Evolutionary conservation across 2,888 invertebrate species (phyloP), one percentile per base, ranked within the genome.

Genomic region (Tortrix viridana): DNA sequence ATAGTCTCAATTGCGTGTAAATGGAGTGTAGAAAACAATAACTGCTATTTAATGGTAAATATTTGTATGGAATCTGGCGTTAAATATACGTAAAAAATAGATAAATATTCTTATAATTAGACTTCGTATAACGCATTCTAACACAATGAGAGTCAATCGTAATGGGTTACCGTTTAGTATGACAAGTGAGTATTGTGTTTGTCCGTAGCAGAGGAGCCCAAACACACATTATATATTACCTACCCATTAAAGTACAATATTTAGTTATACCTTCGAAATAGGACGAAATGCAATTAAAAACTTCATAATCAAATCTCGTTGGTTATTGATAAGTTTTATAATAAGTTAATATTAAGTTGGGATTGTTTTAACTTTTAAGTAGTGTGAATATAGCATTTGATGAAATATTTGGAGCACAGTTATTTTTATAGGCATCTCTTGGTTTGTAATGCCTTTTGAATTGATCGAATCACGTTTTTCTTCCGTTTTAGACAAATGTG

Each of bases 171-270:
- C 50, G 46, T 52, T 18, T 62, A 57, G 56, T 38, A 5, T 52
- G 56, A 50, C 54, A 60, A 50, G 18, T 62, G 46, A 52, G 49
- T 32, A 23, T 41, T 32, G 49, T 54, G 26, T 54, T 14, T 44
- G 23, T 57, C 38, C n/a, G 46, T 12, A 46, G 16, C 38, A 37
- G n/a, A 12, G 16, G 23, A n/a, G 32, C 43, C 32, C n/a, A 60
- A 74, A 77, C 84, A 86, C 81, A 85, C 50, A 48, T 67, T 69
- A n/a, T n/a, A n/a, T n/a, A n/a, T n/a, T n/a, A n/a, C n/a, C n/a
- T n/a, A n/a, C n/a, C n/a, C n/a, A n/a, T n/a, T n/a, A n/a, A 86
- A 87, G 87, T 87, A 87, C 87, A 87, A 86, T 81, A 68, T 74
- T 46, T 70, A 67, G 53, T 53, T 16, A 19, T 50, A 58, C 49